Base-by-base conservation (phyloP, 1,140 invertebrate species). In the Nasonia longicornis region DNA sequence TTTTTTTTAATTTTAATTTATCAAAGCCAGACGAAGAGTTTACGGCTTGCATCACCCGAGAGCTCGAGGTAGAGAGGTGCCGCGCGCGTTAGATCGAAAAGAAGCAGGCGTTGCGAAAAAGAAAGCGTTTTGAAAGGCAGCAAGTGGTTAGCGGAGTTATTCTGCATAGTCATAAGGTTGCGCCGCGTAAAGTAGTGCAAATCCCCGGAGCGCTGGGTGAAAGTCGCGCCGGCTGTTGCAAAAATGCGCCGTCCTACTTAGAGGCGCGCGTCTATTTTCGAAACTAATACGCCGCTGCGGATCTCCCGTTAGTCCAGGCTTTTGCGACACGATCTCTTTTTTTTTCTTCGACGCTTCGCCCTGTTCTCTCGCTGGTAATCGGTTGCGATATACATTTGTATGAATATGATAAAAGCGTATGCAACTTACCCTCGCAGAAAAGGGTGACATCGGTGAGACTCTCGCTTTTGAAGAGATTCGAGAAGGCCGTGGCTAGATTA, bases 391-490 rank as follows among this genome's bases (percentile, higher is more conserved):
- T 42, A 1, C 8, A 10, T 42, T 42, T 8, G 10, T 11, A 72
- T 14, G 2, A 1, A 42, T 20, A 10, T 72, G 11, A 69, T 45
- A 82, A 81, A 75, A 77, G 20, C 45, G 31, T 26, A 26, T 26
- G 26, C 20, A 64, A 92, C 93, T 93, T 91, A 96, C 96, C 96
- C 94, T 96, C 95, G 92, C 96, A 97, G 91, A 96, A 97, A 84
- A 97, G 91, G 86, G 95, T 97, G 88, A 97, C 96, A 93, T 97
- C 96, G 85, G 96, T 95, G 85, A 97, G 93, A 90, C 95, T 96
- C 92, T 96, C 96, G 87, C 95, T 96, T 92, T 96, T 96, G 93
- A 96, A 96, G 87, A 97, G 92, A 91, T 95, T 96, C 86, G 95
- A 96, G 91, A 96, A 96, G 85, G 95, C 95, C 85, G 95, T 96